Conservation (phyloP, 2,113 vertebrate genomes). For the Leptodactylus fuscus region DNA sequence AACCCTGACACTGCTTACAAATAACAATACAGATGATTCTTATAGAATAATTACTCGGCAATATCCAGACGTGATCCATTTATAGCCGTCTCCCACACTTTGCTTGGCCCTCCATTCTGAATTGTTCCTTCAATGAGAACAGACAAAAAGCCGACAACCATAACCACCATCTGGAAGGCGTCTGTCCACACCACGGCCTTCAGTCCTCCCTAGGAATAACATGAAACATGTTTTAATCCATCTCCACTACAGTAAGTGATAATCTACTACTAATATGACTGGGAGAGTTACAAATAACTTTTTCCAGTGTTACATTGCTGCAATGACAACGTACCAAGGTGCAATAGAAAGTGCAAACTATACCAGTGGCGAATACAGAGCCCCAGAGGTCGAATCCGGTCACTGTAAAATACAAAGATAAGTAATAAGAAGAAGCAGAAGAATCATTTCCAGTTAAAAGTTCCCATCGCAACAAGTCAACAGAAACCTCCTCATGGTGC, state of each 20-base stretch:
- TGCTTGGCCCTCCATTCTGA: constrained; percentile 69
- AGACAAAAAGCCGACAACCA: constrained; percentile 80
- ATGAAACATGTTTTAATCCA: not conserved
- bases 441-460: not conserved
- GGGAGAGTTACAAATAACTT: not conserved
- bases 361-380: constrained; percentile 85
- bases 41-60: constrained; percentile 74
- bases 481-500: too few relatives aligned
- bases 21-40: not conserved
- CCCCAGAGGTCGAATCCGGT: constrained; percentile 90
- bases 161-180: constrained; percentile 86
- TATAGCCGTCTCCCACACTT: constrained; percentile 73
- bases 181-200: constrained; percentile 90
- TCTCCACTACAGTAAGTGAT: too few relatives aligned
- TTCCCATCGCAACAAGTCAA: too few relatives aligned
- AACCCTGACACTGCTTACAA: not conserved
- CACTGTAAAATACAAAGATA: constrained; percentile 71
- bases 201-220: constrained; percentile 76
- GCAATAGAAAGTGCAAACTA: constrained; percentile 87
- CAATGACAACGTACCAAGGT: constrained; percentile 77
- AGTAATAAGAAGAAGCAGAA: not conserved
- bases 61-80: constrained; percentile 77
- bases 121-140: constrained; percentile 79
- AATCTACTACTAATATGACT: too few relatives aligned
- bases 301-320: not conserved